Evolutionary conservation across 1,140 invertebrate species (phyloP).

Genomic region (Ceratosolen solmsi): DNA sequence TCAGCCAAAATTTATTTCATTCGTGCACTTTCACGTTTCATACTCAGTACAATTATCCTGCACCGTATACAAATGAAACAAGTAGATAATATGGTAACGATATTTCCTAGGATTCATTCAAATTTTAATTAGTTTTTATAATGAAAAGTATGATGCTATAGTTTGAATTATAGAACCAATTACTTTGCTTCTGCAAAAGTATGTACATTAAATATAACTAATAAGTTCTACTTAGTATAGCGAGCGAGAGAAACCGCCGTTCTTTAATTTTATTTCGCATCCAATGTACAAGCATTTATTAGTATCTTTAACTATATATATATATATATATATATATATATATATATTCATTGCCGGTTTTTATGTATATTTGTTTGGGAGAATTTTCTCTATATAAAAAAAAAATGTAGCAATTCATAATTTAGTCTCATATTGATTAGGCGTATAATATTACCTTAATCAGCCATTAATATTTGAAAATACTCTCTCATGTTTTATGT

Average conservation of each 20-base stretch:
- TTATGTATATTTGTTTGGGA: too few relatives aligned
- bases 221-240: background rate
- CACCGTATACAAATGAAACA: background rate
- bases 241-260: background rate
- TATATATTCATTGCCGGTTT: too few relatives aligned
- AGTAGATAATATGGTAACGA: background rate
- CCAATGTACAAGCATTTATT: background rate
- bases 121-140: slow-evolving; percentile 17
- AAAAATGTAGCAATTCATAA: too few relatives aligned
- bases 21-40: slow-evolving; percentile 6
- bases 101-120: background rate
- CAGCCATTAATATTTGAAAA: too few relatives aligned
- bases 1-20: slow-evolving; percentile 17
- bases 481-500: too few relatives aligned
- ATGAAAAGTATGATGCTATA: background rate
- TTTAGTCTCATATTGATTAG: too few relatives aligned
- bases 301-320: background rate
- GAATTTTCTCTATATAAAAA: too few relatives aligned
- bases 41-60: background rate
- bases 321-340: too few relatives aligned
- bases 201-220: background rate
- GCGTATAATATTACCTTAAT: too few relatives aligned
- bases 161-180: background rate
- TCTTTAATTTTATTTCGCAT: background rate
- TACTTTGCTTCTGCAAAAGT: background rate